Percentiles rank a stretch among this genome's conserved stretches.
These are phyloP conservation scores for Bradypodion pumilum DNA, from an alignment of 2,797 vertebrate species.

Conservation along the genomic window DNA sequence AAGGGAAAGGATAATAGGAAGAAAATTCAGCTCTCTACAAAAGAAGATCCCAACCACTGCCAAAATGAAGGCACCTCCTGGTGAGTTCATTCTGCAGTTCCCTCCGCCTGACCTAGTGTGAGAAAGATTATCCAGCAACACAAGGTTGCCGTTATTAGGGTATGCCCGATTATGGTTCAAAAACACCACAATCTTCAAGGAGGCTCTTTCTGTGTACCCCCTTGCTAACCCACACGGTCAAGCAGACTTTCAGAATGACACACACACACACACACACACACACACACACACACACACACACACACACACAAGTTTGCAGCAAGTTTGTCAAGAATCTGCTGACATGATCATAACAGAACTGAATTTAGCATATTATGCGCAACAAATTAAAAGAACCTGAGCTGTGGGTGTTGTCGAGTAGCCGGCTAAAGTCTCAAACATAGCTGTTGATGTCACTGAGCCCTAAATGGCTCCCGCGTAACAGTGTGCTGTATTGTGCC, in stretches of 20 bases:
- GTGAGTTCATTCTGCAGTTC: no score
- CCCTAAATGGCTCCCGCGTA: background rate
- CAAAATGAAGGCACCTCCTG: no score
- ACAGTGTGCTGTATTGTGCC: background rate
- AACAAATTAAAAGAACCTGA: conserved; percentile 15
- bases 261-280: no score
- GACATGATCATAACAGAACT: conserved; percentile 38
- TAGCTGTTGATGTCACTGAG: background rate
- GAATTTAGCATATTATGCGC: conserved; percentile 45
- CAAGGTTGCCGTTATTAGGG: no score
- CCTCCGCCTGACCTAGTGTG: no score
- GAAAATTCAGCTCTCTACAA: background rate
- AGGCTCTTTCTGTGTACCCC: no score
- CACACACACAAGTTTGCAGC: no score
- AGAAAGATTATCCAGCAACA: no score
- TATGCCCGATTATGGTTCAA: no score
- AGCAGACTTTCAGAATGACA: background rate
- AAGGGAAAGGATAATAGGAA: background rate
- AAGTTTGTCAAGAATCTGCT: conserved; percentile 42
- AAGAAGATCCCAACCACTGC: fast-evolving
- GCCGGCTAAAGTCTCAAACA: background rate
- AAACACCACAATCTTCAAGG: no score
- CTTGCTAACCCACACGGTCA: background rate
- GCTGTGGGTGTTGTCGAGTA: conserved; percentile 3
- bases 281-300: no score